A percentile compares a stretch with the other conserved stretches of the same genome.
These are phyloP conservation scores for Mustela nigripes DNA, from an alignment of 2,113 vertebrate genomes.

Conservation along the genomic window DNA sequence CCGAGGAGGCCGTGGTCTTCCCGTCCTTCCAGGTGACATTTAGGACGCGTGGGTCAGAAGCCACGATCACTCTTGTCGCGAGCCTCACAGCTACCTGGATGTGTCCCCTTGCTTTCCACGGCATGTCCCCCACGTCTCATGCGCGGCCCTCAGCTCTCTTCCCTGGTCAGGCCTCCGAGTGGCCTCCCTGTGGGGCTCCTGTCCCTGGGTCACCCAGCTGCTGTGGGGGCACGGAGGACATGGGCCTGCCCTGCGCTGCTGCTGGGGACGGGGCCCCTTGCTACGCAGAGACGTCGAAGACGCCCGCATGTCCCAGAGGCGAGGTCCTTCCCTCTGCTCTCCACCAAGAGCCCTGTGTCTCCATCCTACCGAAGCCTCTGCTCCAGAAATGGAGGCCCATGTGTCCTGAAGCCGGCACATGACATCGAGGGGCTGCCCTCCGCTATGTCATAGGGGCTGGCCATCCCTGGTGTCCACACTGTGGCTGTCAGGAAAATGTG, in stretches of 20 bases:
- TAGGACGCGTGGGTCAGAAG: too few relatives aligned
- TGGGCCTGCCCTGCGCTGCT: accelerated
- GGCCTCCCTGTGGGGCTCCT: background rate
- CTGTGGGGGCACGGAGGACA: too few relatives aligned
- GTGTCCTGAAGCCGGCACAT: accelerated
- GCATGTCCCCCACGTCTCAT: accelerated
- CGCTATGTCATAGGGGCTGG: accelerated
- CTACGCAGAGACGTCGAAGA: accelerated
- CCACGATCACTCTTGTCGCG: accelerated
- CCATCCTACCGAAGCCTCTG: accelerated
- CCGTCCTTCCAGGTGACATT: accelerated
- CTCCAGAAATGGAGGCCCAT: too few relatives aligned
- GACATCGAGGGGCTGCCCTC: accelerated
- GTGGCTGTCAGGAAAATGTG: accelerated
- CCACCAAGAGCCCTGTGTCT: accelerated
- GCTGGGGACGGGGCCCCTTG: accelerated
- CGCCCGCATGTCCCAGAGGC: accelerated
- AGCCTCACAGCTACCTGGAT: accelerated
- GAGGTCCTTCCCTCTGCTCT: background rate
- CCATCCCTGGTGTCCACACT: accelerated
- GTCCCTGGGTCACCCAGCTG: accelerated
- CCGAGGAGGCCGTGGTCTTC: background rate
- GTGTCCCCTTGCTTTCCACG: accelerated
- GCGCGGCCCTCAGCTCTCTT: accelerated
- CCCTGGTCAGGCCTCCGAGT: background rate